Evolutionary conservation across 2,113 vertebrate genomes (phyloP).

Genomic region (Phaethon lepturus): DNA sequence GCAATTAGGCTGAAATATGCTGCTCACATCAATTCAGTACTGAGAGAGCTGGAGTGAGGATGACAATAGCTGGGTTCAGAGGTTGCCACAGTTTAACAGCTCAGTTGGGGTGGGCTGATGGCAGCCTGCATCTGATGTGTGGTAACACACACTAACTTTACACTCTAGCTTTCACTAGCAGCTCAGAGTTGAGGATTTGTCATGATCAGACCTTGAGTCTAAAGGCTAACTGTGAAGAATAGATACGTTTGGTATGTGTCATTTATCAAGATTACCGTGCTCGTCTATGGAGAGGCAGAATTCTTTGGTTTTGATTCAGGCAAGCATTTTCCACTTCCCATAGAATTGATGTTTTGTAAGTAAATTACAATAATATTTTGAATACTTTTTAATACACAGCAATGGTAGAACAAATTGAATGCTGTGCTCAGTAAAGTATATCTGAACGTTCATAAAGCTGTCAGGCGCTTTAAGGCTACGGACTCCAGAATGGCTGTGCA

Average conservation of each 20-base stretch:
- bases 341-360: neutral
- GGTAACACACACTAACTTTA: accelerated
- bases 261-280: neutral
- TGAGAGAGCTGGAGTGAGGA: neutral
- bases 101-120: accelerated
- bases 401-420: neutral
- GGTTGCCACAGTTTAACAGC: accelerated
- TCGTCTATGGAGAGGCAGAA: neutral
- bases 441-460: neutral
- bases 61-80: neutral
- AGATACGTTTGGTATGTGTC: neutral
- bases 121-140: neutral
- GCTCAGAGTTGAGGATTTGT: neutral
- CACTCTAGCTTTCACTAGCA: neutral
- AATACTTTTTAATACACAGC: neutral
- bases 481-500: neutral
- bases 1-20: neutral
- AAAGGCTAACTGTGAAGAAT: neutral
- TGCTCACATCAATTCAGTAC: neutral
- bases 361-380: neutral
- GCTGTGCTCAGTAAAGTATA: neutral
- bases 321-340: neutral
- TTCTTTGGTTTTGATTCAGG: neutral
- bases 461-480: neutral
- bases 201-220: neutral